Conservation (phyloP, 2,888 invertebrate species). For the Lepetodrilus schrolli region DNA sequence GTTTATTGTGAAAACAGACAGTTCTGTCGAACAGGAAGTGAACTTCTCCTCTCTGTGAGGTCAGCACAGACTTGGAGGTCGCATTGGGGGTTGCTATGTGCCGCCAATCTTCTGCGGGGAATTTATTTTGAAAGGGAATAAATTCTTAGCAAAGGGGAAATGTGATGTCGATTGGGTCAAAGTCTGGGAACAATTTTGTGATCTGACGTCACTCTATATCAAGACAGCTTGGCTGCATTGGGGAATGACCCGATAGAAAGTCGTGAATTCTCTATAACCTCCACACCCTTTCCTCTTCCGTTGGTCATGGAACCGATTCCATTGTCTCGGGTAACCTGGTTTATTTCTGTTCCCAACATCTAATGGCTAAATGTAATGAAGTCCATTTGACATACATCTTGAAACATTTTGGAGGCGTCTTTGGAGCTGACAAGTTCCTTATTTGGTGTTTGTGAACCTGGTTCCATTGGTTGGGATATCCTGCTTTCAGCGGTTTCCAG, state of each 20-base stretch:
- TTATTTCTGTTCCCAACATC: neutral
- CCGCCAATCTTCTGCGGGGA: constrained; percentile 6
- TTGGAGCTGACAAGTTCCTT: neutral
- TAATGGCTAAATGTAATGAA: constrained; percentile 17
- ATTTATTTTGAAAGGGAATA: constrained; percentile 30
- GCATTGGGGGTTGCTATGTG: neutral
- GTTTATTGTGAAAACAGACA: constrained; percentile 35
- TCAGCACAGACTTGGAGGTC: constrained; percentile 3
- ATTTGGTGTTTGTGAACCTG: neutral
- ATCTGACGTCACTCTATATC: constrained; percentile 18
- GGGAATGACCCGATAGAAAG: neutral
- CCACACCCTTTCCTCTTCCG: constrained; percentile 17
- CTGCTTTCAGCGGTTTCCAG: neutral
- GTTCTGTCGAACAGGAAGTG: constrained; percentile 26
- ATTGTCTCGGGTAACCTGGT: constrained; percentile 2
- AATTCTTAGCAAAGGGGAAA: constrained; percentile 8
- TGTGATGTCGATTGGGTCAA: neutral
- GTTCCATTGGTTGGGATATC: constrained; percentile 4
- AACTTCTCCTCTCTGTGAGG: constrained; percentile 9
- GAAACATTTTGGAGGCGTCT: constrained; percentile 8
- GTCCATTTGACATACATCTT: constrained; percentile 25
- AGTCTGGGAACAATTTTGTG: constrained; percentile 23
- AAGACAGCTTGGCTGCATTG: neutral
- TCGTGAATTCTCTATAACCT: neutral
- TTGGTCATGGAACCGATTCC: neutral